These are phyloP conservation scores for Conopomorpha cramerella DNA, from an alignment of 1,140 invertebrate genomes.

Conservation along the genomic window DNA sequence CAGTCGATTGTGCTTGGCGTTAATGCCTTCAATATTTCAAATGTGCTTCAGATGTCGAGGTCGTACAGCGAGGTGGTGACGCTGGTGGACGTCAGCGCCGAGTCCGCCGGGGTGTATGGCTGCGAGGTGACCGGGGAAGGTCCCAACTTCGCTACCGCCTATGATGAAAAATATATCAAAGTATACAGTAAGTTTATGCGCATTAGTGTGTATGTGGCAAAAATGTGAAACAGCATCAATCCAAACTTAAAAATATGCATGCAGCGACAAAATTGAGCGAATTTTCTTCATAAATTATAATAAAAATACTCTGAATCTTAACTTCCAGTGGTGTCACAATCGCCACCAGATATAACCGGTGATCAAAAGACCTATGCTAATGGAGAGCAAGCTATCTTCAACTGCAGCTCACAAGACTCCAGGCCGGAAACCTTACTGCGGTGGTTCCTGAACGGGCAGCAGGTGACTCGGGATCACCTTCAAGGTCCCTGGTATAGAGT, in stretches of 20 bases:
- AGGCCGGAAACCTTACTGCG: conserved; percentile 78
- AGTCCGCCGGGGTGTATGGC: conserved; percentile 69
- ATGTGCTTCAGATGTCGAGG: conserved; percentile 12
- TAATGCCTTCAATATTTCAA: neutral
- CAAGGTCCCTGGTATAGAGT: neutral
- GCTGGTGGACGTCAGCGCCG: conserved; percentile 17
- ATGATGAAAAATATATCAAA: conserved; percentile 73
- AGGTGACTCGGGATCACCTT: conserved; percentile 20
- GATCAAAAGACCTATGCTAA: conserved; percentile 73
- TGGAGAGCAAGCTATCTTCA: conserved; percentile 75
- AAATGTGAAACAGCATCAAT: too few species aligned
- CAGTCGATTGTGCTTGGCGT: too few species aligned
- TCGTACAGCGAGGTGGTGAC: conserved; percentile 27
- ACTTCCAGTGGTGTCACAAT: conserved; percentile 76
- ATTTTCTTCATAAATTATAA: conserved; percentile 4
- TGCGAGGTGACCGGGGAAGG: conserved; percentile 87
- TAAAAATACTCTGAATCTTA: too few species aligned
- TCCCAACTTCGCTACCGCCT: conserved; percentile 78
- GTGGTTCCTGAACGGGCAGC: conserved; percentile 78
- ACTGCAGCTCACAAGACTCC: conserved; percentile 78
- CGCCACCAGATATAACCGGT: conserved; percentile 74
- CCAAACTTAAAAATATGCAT: too few species aligned
- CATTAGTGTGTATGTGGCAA: too few species aligned
- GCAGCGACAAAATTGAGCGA: too few species aligned
- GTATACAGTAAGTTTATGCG: conserved; percentile 79